phyloP scores from a whole-genome alignment of 2,888 invertebrate genomes.

The Busseola fusca region DNA sequence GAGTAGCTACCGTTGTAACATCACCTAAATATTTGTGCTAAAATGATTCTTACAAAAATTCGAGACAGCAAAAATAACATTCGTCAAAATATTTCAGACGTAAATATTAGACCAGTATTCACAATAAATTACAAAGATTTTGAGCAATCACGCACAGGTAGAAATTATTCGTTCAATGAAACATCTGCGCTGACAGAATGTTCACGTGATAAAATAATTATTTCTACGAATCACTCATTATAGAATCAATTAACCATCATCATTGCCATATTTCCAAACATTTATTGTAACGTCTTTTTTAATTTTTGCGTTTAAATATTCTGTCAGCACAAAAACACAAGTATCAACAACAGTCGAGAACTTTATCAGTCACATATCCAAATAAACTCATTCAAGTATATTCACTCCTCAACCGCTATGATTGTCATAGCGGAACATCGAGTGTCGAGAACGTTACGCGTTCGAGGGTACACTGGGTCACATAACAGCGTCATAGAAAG shows the following conservation, averaged over 20 bases:
- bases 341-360: constrained; percentile 46
- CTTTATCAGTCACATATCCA: constrained; percentile 37
- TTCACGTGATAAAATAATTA: constrained; percentile 6
- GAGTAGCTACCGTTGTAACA: constrained; percentile 49
- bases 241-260: not conserved
- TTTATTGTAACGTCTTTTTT: constrained; percentile 6
- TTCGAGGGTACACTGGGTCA: constrained; percentile 39
- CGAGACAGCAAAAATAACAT: constrained; percentile 53
- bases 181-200: constrained; percentile 45
- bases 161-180: constrained; percentile 46
- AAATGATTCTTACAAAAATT: constrained; percentile 54
- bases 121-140: constrained; percentile 74
- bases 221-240: constrained; percentile 7
- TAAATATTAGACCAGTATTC: constrained; percentile 74
- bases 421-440: constrained; percentile 46
- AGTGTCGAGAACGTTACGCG: constrained; percentile 49
- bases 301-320: constrained; percentile 32
- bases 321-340: constrained; percentile 37
- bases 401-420: constrained; percentile 49
- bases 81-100: constrained; percentile 53
- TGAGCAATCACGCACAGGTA: constrained; percentile 74
- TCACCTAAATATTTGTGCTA: constrained; percentile 66
- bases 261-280: not conserved
- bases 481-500: constrained; percentile 40
- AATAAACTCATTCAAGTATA: constrained; percentile 27